Conservation (phyloP, 2,113 vertebrate genomes). For the Planiliza haematocheilus region DNA sequence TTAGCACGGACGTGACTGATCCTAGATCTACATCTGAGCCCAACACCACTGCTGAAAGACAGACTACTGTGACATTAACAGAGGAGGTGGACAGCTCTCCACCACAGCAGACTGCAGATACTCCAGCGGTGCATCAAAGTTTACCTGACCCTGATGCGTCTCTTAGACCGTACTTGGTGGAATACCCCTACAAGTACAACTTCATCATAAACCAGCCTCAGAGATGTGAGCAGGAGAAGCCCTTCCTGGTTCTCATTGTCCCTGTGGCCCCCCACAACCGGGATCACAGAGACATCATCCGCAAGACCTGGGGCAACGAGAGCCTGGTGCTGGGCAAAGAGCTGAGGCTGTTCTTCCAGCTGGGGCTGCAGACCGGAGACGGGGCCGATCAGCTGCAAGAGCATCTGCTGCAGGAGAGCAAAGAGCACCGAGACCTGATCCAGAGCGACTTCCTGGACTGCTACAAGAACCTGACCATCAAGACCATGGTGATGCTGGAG, state of each 20-base stretch:
- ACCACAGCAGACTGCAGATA: too few relatives aligned
- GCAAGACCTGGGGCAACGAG: slow-evolving; percentile 79
- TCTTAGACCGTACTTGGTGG: slow-evolving; percentile 51
- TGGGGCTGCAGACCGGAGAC: slow-evolving; percentile 53
- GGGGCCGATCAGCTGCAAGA: neutral
- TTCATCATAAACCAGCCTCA: slow-evolving; percentile 74
- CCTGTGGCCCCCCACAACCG: slow-evolving; percentile 70
- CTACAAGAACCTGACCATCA: slow-evolving; percentile 86
- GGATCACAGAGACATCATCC: slow-evolving; percentile 44
- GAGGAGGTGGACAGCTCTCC: fast-evolving
- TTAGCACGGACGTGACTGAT: too few relatives aligned
- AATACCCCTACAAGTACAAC: slow-evolving; percentile 71
- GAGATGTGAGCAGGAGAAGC: slow-evolving; percentile 50
- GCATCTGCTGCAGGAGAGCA: slow-evolving; percentile 75
- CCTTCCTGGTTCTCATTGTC: slow-evolving; percentile 82
- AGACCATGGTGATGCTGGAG: slow-evolving; percentile 87
- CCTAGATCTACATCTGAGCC: too few relatives aligned
- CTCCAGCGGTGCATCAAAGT: too few relatives aligned
- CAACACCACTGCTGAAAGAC: too few relatives aligned
- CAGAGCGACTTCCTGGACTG: slow-evolving; percentile 86
- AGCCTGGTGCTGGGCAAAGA: slow-evolving; percentile 40
- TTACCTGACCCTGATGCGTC: slow-evolving; percentile 1
- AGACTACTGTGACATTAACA: too few relatives aligned
- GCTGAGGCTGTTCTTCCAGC: slow-evolving; percentile 76
- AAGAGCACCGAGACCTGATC: slow-evolving; percentile 75